Base-by-base conservation (phyloP, 2,113 vertebrate species). In the Alectura lathami region DNA sequence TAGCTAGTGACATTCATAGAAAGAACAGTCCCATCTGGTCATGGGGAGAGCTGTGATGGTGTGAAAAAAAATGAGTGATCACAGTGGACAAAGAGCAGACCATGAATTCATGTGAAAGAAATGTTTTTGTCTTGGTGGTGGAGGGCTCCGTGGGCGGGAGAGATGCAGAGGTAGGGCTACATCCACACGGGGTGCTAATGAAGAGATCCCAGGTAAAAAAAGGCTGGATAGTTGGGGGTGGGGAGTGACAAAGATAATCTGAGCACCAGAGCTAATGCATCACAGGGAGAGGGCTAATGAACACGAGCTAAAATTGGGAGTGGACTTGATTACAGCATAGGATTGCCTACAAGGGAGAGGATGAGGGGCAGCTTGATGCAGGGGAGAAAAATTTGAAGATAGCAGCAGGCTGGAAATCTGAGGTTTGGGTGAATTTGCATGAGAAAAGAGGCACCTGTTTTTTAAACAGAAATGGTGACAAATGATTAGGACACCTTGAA, bases 21-120 rank as follows among this genome's bases (percentile, higher is more conserved):
- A 75, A 91, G 48, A 27, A 76, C 47, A 75, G 69, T 53, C 92
- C 76, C 89, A 91, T 86, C 83, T 94, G 91, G 77, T 45, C 68
- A 4, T 56, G 73, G 83, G 42, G 59, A 89, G 84, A 82, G 69
- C 47, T 38, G 62, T 73, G 92, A 69, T 0, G 1, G 8, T 51
- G 66, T 34, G 47, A 59, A 81, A 89, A 69, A 40, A n/a, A 54
- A 24, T n/a, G 63, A 76, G 21, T 43, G 74, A 6, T 75, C 51
- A 23, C 30, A 1, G 16, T 29, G 54, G 42, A 51, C 45, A 81
- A 74, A 54, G 8, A 70, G 72, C 48, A 81, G 88, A 47, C 22
- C 45, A 22, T 76, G 76, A 86, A 32, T 34, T 83, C n/a, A 8
- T 50, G 54, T 56, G 38, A 23, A 22, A 90, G 45, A 42, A 84